These are phyloP conservation scores for Deilephila elpenor DNA, from an alignment of 2,888 invertebrate genomes.

Conservation along the genomic window DNA sequence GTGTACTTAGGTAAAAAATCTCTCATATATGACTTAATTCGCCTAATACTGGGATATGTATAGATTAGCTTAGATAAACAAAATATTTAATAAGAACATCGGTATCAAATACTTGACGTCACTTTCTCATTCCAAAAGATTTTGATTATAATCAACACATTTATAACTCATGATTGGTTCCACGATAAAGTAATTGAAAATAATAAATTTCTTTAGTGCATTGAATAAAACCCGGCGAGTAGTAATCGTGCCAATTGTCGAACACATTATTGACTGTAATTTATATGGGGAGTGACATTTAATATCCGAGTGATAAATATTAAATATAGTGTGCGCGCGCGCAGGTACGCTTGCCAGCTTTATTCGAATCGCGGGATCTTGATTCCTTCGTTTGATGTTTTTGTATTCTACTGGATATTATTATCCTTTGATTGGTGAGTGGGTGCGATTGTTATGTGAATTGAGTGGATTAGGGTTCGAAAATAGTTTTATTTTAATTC, in stretches of 20 bases:
- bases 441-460: no score
- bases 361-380: background rate
- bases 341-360: conserved; percentile 31
- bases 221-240: conserved; percentile 54
- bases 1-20: no score
- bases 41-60: no score
- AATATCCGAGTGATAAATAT: conserved; percentile 71
- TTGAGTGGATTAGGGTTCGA: no score
- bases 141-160: conserved; percentile 23
- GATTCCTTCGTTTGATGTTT: background rate
- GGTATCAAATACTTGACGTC: background rate
- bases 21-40: no score
- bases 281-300: conserved; percentile 73
- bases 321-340: conserved; percentile 55
- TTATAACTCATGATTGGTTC: conserved; percentile 31
- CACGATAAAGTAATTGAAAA: conserved; percentile 41
- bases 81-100: no score
- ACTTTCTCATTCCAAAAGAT: background rate
- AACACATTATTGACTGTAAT: conserved; percentile 63
- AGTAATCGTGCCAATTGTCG: conserved; percentile 58
- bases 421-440: no score
- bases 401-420: no score
- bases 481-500: no score
- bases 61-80: no score
- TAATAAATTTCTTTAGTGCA: conserved; percentile 61